These are phyloP conservation scores for Clitarchus hookeri DNA, from an alignment of 2,888 invertebrate species.

Conservation along the genomic window DNA sequence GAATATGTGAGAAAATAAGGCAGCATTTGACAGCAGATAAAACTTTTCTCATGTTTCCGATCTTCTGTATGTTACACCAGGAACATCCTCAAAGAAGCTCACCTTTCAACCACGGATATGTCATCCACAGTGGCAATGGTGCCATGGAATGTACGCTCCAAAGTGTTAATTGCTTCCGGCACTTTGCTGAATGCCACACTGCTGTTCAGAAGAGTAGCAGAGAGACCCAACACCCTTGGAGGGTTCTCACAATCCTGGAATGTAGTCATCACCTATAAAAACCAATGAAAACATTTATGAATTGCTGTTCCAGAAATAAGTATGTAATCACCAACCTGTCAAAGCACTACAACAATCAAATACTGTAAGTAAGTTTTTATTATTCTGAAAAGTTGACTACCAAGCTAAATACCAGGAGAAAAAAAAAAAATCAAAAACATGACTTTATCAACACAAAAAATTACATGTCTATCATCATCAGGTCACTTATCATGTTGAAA, in stretches of 20 bases:
- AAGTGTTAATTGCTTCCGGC: slow-evolving; percentile 58
- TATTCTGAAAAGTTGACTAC: no score
- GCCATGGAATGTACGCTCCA: slow-evolving; percentile 76
- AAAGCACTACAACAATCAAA: no score
- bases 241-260: slow-evolving; percentile 48
- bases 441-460: no score
- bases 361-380: no score
- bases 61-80: neutral
- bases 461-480: no score
- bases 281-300: no score
- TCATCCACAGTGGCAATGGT: slow-evolving; percentile 64
- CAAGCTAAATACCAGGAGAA: no score
- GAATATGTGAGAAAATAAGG: neutral
- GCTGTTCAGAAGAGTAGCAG: slow-evolving; percentile 82
- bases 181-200: slow-evolving; percentile 64
- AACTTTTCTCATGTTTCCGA: neutral
- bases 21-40: no score
- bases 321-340: no score
- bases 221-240: slow-evolving; percentile 81
- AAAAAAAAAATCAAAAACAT: no score
- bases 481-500: no score
- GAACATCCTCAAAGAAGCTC: neutral
- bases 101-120: slow-evolving; percentile 28
- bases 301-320: no score
- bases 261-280: neutral